Conservation (phyloP, 1,140 invertebrate genomes). For the Drosophila melanica region DNA sequence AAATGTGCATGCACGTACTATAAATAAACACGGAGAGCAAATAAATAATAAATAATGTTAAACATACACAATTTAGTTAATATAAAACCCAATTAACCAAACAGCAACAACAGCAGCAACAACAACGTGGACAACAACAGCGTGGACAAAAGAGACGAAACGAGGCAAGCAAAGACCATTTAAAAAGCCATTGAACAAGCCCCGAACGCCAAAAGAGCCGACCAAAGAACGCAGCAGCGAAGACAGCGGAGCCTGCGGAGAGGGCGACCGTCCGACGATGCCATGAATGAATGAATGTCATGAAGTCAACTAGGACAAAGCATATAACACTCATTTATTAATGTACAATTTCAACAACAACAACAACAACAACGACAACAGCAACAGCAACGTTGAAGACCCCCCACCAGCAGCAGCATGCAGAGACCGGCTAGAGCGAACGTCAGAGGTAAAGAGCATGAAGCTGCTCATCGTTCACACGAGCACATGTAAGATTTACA, state of each 20-base stretch:
- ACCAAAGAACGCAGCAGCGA: constrained; percentile 7
- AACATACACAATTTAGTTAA: constrained; percentile 73
- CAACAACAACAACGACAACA: constrained; percentile 10
- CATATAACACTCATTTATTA: constrained; percentile 81
- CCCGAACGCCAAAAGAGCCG: constrained; percentile 42
- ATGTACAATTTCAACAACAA: constrained; percentile 69
- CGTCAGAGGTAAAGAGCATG: constrained; percentile 26
- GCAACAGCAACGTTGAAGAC: neutral
- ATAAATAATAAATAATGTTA: constrained; percentile 62
- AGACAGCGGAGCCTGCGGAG: constrained; percentile 5
- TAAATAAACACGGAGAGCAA: constrained; percentile 26
- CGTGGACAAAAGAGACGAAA: constrained; percentile 32
- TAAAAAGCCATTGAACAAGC: constrained; percentile 59
- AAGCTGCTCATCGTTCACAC: constrained; percentile 21
- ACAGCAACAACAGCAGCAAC: constrained; percentile 28
- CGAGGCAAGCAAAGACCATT: constrained; percentile 51
- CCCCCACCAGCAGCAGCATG: constrained; percentile 13
- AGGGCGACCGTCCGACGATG: constrained; percentile 33
- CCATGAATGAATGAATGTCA: constrained; percentile 80
- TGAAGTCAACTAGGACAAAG: constrained; percentile 82
- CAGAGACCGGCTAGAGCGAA: constrained; percentile 39
- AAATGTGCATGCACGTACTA: constrained; percentile 19
- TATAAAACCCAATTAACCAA: constrained; percentile 75
- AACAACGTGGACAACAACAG: constrained; percentile 20
- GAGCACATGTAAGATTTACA: constrained; percentile 41